Conservation (phyloP, 2,888 invertebrate species). For the Drosophila kambysellisi region DNA sequence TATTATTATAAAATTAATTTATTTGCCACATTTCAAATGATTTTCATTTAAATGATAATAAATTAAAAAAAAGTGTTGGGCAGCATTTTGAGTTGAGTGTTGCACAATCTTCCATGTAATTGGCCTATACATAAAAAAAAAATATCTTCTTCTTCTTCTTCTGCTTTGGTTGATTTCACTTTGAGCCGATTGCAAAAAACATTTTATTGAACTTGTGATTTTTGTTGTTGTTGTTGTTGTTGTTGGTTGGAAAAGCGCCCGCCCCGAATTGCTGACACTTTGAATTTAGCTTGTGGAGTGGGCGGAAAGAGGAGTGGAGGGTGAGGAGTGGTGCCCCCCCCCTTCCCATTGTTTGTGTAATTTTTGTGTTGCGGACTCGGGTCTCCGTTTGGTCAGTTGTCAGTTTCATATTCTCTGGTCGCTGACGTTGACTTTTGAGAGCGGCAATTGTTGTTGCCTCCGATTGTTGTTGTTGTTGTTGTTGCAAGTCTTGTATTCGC, state of each 20-base stretch:
- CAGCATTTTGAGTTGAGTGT: not conserved
- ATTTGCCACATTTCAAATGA: not conserved
- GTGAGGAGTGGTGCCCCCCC: not conserved
- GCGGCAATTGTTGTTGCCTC: slow-evolving; percentile 44
- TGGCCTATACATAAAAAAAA: not conserved
- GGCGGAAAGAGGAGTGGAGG: too few species aligned
- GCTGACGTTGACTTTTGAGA: slow-evolving; percentile 59
- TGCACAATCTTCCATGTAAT: not conserved
- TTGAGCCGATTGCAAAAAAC: not conserved
- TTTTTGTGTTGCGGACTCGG: slow-evolving; percentile 6
- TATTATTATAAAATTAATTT: too few species aligned
- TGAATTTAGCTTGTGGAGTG: slow-evolving; percentile 11
- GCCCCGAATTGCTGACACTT: slow-evolving; percentile 52
- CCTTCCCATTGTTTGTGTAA: too few species aligned
- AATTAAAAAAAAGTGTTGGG: not conserved
- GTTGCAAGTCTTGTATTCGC: slow-evolving; percentile 39
- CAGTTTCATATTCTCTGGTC: slow-evolving; percentile 62
- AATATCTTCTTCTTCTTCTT: not conserved
- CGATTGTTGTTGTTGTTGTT: slow-evolving; percentile 16
- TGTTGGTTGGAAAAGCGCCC: slow-evolving; percentile 26
- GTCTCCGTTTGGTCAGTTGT: slow-evolving; percentile 17
- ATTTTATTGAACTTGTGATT: slow-evolving; percentile 36
- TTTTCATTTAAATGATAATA: not conserved
- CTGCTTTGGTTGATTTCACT: not conserved
- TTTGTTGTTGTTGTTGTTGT: not conserved